Conservation (phyloP, 1,140 invertebrate species). For the Drosophila takahashii region DNA sequence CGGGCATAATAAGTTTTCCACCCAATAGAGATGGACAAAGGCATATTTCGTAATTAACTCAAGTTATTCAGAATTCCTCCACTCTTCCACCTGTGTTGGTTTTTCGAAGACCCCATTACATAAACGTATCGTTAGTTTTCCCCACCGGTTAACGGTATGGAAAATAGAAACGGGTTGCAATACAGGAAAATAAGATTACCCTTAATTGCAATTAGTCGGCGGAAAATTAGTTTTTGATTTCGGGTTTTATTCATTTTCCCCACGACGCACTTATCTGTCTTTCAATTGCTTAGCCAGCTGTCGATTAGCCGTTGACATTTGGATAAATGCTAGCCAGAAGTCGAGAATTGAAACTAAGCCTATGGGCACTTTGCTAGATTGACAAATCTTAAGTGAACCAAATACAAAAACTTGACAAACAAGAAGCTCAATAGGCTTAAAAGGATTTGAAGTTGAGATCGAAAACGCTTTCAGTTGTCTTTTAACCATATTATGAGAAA, state of each 20-base stretch:
- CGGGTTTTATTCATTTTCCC: constrained; percentile 19
- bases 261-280: constrained; percentile 28
- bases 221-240: constrained; percentile 39
- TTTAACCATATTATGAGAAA: too few species aligned
- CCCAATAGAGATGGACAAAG: constrained; percentile 41
- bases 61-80: constrained; percentile 26
- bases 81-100: not conserved
- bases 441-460: constrained; percentile 21
- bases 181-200: constrained; percentile 33
- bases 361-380: constrained; percentile 22
- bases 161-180: constrained; percentile 16
- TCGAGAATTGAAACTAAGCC: constrained; percentile 31
- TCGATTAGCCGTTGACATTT: constrained; percentile 41
- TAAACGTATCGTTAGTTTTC: constrained; percentile 34
- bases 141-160: not conserved
- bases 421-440: constrained; percentile 16
- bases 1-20: constrained; percentile 41
- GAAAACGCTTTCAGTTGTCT: not conserved
- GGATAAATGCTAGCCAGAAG: constrained; percentile 39
- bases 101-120: constrained; percentile 29
- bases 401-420: constrained; percentile 13
- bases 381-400: constrained; percentile 50
- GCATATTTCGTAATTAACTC: constrained; percentile 8
- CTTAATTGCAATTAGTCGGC: constrained; percentile 46
- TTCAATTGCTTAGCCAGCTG: constrained; percentile 38